phyloP scores from a whole-genome alignment of 1,140 invertebrate genomes.

The Spodoptera frugiperda region DNA sequence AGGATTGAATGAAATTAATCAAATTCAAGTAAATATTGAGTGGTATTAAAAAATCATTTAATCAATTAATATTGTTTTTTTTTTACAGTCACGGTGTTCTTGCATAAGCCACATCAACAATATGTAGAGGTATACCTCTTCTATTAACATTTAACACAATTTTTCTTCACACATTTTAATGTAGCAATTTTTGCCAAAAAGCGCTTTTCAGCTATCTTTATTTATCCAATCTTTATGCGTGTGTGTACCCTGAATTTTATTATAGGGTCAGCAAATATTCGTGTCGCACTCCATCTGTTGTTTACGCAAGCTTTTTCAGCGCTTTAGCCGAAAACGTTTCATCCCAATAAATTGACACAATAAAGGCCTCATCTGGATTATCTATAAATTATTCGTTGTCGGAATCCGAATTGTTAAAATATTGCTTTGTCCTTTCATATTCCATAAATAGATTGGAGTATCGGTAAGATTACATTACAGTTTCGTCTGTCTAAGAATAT shows the following conservation, averaged over 20 bases:
- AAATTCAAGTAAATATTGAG: too few species aligned
- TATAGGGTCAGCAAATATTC: slow-evolving; percentile 39
- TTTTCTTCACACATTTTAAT: slow-evolving; percentile 17
- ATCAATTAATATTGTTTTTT: too few species aligned
- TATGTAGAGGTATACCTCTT: too few species aligned
- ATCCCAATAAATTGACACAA: slow-evolving; percentile 23
- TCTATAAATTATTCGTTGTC: neutral
- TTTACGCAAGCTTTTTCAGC: slow-evolving; percentile 2
- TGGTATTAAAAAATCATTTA: too few species aligned
- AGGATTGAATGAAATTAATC: too few species aligned
- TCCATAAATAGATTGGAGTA: too few species aligned
- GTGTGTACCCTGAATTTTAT: slow-evolving; percentile 23
- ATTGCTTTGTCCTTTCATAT: too few species aligned
- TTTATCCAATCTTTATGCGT: slow-evolving; percentile 24
- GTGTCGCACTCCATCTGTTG: slow-evolving; percentile 31
- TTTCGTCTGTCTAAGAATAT: too few species aligned
- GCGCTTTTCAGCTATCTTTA: slow-evolving; percentile 13
- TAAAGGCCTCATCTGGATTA: slow-evolving; percentile 21
- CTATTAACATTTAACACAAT: neutral
- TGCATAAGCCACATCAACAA: too few species aligned
- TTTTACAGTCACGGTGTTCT: too few species aligned
- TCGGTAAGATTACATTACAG: too few species aligned
- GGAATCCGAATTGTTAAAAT: slow-evolving; percentile 10
- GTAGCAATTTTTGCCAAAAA: slow-evolving; percentile 15
- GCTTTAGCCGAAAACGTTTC: slow-evolving; percentile 13